These are phyloP conservation scores for Zelleria hepariella DNA, from an alignment of 2,888 invertebrate species.

Conservation along the genomic window DNA sequence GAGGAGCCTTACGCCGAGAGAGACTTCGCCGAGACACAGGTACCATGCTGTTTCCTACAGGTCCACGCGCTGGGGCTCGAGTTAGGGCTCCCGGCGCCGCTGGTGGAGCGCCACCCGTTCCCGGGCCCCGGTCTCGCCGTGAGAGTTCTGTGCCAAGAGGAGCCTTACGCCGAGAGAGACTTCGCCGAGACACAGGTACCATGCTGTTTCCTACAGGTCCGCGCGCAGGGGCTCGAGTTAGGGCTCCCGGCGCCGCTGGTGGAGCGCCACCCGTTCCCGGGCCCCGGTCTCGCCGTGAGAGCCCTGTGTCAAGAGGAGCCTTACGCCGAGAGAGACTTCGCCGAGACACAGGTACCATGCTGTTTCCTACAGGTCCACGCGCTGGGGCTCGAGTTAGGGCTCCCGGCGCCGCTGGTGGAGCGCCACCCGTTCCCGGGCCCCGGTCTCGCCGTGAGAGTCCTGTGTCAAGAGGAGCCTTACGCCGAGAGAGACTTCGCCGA, in stretches of 20 bases:
- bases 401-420: constrained; percentile 89
- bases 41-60: constrained; percentile 53
- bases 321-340: constrained; percentile 94
- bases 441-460: constrained; percentile 94
- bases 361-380: constrained; percentile 76
- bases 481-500: constrained; percentile 95
- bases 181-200: constrained; percentile 95
- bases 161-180: constrained; percentile 94
- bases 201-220: constrained; percentile 72
- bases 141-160: constrained; percentile 94
- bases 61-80: constrained; percentile 90
- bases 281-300: constrained; percentile 97
- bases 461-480: constrained; percentile 96
- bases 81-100: constrained; percentile 86
- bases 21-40: constrained; percentile 96
- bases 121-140: constrained; percentile 99
- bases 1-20: constrained; percentile 95
- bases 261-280: constrained; percentile 97
- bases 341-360: constrained; percentile 94
- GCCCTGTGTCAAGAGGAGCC: constrained; percentile 97
- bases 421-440: constrained; percentile 99
- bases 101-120: constrained; percentile 97
- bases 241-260: constrained; percentile 90
- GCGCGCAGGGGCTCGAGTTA: constrained; percentile 89
- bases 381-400: constrained; percentile 90